Evolutionary conservation across 23 tunicate genomes (phyloP), one percentile per base, ranked within the genome.

Genomic region (Ascidia mentula): DNA sequence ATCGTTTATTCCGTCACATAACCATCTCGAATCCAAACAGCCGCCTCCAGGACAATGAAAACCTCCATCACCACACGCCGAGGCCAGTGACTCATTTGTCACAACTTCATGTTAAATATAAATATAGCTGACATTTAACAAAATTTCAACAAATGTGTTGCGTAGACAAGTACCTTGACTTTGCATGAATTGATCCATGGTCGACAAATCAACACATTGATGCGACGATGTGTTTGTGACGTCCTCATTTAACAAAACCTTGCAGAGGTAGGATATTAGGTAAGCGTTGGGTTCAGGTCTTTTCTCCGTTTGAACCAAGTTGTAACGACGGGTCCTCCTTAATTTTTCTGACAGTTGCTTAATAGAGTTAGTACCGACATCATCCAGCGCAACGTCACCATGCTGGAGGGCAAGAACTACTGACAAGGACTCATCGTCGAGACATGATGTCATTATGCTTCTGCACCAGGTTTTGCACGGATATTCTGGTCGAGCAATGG

Each of bases 1-100:
- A 36, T 91, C 89, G n/a, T 91, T 91, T 28, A 70, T 59, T 20
- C 97, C 97, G 38, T 91, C 97, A 59, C 97, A 91, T 18, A 45
- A 46, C 97, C 97, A 91, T 40, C 82, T 77, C 24, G 12, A 37
- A 83, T 91, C 97, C 28, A 91, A 59, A 76, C 97, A 91, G 28
- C 31, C 30, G 3, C 72, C 87, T 60, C 72, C 53, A 12, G 31
- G 31, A 39, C 97, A 91, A 7, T 30, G 76, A 40, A 90, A 90
- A 12, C 71, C 40, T 69, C 71, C 85, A 39, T 22, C 83, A 32
- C 80, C 83, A 77, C 88, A 79, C 13, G 75, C 3, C 13, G 65
- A 28, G 24, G 65, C 24, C 2, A 28, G 22, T 9, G 65, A 20
- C 24, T 53, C 65, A 53, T 53, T 53, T 3, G 24, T 28, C 22